Base-by-base conservation (phyloP, 2,888 invertebrate species). In the Chorisops tibialis region DNA sequence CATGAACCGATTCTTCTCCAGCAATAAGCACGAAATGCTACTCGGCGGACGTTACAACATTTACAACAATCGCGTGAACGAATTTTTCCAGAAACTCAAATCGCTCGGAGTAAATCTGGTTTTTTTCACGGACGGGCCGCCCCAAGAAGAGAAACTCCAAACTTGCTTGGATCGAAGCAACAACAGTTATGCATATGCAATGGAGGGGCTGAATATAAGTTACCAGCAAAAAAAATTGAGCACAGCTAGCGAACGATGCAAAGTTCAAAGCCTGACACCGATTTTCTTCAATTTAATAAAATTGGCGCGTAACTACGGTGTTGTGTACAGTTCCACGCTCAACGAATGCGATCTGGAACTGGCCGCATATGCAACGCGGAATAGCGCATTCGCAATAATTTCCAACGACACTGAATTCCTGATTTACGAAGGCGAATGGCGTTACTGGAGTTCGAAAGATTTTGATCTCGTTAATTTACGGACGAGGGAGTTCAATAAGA, bases 331-430 rank as follows among this genome's bases (percentile, higher is more conserved):
- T 2, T 18, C 52, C 1, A 45, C 22, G 2, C 16, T 62, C 4
- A 51, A 59, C n/a, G 67, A 67, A 35, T 65, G 67, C 49, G 67
- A 65, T 38, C 9, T 50, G 18, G 65, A 65, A 49, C 56, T 64
- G 12, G 65, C 65, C 1, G 24, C 49, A n/a, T 54, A 50, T 35
- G 67, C 67, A 18, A 58, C 24, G 6, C n/a, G 21, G 35, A 51
- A 51, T 22, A 24, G 43, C 2, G 67, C 64, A 14, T 12, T 67
- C 9, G 67, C 65, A 11, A 30, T 67, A 11, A 22, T 67, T 1
- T 54, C 67, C 4, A 39, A 62, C 35, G 65, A 67, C 54, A 51
- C 65, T 1, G 65, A 65, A 50, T 67, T 63, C 37, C 22, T 67
- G 2, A 65, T 67, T 7, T 67, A 49, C 45, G 50, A 61, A 18